Evolutionary conservation across 2,113 vertebrate species (phyloP).

Genomic region (Trogon melanurus): DNA sequence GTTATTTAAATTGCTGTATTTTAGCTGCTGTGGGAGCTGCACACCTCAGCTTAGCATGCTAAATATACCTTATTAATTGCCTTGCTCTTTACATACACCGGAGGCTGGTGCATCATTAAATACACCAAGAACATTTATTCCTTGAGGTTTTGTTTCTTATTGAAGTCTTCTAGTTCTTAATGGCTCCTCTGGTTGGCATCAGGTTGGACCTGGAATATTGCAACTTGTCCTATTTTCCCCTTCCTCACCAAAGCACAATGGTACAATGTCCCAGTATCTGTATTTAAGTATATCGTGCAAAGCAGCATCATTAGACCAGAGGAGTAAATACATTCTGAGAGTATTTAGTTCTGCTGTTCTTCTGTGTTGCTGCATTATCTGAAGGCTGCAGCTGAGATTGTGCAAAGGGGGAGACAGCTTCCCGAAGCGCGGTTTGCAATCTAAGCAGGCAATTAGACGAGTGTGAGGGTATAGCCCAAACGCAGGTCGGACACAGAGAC

Average conservation of each 20-base stretch:
- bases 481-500: neutral
- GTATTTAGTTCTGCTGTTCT: neutral
- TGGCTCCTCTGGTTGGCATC: neutral
- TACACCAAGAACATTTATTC: neutral
- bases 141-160: slow-evolving; percentile 10
- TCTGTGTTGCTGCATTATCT: neutral
- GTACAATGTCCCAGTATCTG: neutral
- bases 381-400: neutral
- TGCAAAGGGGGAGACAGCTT: neutral
- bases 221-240: neutral
- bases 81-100: slow-evolving; percentile 38
- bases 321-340: neutral
- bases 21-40: slow-evolving; percentile 47
- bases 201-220: neutral
- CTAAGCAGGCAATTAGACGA: neutral
- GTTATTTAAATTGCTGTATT: slow-evolving; percentile 38
- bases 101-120: slow-evolving; percentile 19
- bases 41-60: slow-evolving; percentile 54
- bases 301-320: neutral
- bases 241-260: neutral
- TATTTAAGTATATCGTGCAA: fast-evolving
- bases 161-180: neutral
- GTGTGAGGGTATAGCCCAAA: neutral
- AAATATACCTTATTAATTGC: slow-evolving; percentile 74
- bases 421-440: neutral